Evolutionary conservation across 2,888 invertebrate species (phyloP).

Genomic region (Coenonympha arcania): DNA sequence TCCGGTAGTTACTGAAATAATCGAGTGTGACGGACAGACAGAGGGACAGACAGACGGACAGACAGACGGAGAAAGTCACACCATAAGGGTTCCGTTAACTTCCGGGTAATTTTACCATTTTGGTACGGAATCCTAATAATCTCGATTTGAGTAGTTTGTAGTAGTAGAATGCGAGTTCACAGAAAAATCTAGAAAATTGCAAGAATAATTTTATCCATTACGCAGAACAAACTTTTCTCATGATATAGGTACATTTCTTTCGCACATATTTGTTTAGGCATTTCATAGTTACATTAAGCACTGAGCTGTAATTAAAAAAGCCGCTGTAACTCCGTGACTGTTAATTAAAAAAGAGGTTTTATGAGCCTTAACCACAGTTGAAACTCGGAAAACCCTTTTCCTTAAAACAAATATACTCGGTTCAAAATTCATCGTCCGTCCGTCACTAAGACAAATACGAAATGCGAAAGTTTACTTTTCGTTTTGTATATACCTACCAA

Average conservation of each 20-base stretch:
- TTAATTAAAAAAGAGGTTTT: constrained; percentile 14
- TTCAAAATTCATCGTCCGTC: constrained; percentile 7
- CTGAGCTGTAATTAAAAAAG: neutral
- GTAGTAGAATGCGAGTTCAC: too few species aligned
- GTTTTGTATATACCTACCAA: neutral
- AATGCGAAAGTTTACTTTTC: constrained; percentile 1
- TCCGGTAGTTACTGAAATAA: too few species aligned
- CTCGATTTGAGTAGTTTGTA: too few species aligned
- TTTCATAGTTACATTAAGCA: neutral
- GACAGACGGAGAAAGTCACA: too few species aligned
- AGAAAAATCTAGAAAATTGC: too few species aligned
- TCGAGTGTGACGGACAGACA: too few species aligned
- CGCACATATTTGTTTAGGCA: neutral
- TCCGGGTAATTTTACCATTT: too few species aligned
- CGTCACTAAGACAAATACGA: constrained; percentile 1
- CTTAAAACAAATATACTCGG: constrained; percentile 11
- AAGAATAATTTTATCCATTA: too few species aligned
- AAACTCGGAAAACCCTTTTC: neutral
- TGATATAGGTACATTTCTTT: neutral
- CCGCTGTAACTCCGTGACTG: neutral
- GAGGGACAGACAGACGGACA: too few species aligned
- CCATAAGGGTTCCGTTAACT: too few species aligned
- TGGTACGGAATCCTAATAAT: too few species aligned
- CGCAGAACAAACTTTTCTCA: neutral
- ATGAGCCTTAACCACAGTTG: neutral